Percentiles rank a stretch among this genome's conserved stretches.
Evolutionary conservation across 2,113 vertebrate species (phyloP).

Genomic region (Cheilinus undulatus): DNA sequence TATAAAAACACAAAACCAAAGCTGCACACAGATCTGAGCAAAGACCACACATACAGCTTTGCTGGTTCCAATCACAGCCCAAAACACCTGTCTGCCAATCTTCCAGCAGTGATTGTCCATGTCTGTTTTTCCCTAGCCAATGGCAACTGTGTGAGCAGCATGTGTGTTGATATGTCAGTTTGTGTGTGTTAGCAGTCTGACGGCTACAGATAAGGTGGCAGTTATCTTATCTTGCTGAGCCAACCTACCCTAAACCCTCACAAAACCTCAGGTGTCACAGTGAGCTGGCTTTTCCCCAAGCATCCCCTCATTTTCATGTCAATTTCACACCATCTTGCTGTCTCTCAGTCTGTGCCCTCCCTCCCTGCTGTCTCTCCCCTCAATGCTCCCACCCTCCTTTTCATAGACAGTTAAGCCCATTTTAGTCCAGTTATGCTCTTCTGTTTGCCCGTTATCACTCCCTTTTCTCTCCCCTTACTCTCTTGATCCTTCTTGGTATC

Average conservation of each 20-base stretch:
- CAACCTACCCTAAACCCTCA: constrained; percentile 63
- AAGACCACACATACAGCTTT: constrained; percentile 28
- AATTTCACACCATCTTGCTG: constrained; percentile 59
- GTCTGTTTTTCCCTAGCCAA: constrained; percentile 40
- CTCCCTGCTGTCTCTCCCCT: constrained; percentile 12
- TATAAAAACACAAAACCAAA: neutral
- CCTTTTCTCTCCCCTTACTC: neutral
- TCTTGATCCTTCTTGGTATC: constrained; percentile 50
- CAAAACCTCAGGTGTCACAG: constrained; percentile 70
- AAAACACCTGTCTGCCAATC: constrained; percentile 68
- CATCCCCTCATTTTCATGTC: constrained; percentile 69
- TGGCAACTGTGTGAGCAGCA: constrained; percentile 21
- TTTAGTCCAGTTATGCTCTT: constrained; percentile 40
- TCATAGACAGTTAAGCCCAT: constrained; percentile 43
- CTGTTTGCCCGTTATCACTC: constrained; percentile 17
- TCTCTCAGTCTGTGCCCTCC: constrained; percentile 18
- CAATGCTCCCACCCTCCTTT: constrained; percentile 14
- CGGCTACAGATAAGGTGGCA: constrained; percentile 71
- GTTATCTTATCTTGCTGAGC: constrained; percentile 73
- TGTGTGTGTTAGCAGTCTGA: constrained; percentile 64
- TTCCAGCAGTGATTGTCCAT: constrained; percentile 38
- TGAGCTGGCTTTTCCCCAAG: constrained; percentile 39
- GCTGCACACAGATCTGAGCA: neutral
- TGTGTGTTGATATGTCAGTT: constrained; percentile 48
- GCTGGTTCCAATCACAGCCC: constrained; percentile 46